phyloP scores from a whole-genome alignment of 2,113 vertebrate genomes.

The Gobio gobio region DNA sequence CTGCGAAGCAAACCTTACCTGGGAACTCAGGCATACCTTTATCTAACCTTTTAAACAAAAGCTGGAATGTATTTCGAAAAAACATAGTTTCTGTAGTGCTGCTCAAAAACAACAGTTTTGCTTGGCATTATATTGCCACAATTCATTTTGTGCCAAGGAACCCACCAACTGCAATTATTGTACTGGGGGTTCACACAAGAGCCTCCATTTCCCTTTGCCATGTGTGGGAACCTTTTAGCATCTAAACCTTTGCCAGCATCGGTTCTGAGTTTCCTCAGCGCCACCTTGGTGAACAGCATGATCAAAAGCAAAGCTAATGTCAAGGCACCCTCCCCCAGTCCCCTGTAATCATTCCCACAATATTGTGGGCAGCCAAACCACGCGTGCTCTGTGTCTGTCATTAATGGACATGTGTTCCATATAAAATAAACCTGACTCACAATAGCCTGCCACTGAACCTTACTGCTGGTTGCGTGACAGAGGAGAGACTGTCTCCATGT shows the following conservation, averaged over 20 bases:
- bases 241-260: constrained; percentile 53
- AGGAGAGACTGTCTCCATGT: constrained; percentile 49
- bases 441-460: constrained; percentile 60
- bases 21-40: constrained; percentile 29
- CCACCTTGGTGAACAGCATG: constrained; percentile 60
- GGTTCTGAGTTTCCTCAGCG: constrained; percentile 63
- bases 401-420: constrained; percentile 67
- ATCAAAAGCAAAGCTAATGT: constrained; percentile 65
- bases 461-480: constrained; percentile 59
- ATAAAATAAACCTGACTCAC: constrained; percentile 65
- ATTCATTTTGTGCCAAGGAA: constrained; percentile 50
- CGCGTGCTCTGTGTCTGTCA: constrained; percentile 56
- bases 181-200: constrained; percentile 35
- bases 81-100: neutral
- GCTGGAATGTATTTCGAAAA: neutral
- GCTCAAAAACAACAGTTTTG: constrained; percentile 44
- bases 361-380: constrained; percentile 55
- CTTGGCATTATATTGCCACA: constrained; percentile 47
- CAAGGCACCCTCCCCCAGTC: constrained; percentile 49
- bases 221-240: constrained; percentile 52
- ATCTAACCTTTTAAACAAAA: constrained; percentile 33
- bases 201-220: constrained; percentile 51
- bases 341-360: constrained; percentile 63
- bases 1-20: neutral
- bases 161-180: constrained; percentile 31